These are phyloP conservation scores for Psylliodes chrysocephalus DNA, from an alignment of 2,888 invertebrate genomes.

Conservation along the genomic window DNA sequence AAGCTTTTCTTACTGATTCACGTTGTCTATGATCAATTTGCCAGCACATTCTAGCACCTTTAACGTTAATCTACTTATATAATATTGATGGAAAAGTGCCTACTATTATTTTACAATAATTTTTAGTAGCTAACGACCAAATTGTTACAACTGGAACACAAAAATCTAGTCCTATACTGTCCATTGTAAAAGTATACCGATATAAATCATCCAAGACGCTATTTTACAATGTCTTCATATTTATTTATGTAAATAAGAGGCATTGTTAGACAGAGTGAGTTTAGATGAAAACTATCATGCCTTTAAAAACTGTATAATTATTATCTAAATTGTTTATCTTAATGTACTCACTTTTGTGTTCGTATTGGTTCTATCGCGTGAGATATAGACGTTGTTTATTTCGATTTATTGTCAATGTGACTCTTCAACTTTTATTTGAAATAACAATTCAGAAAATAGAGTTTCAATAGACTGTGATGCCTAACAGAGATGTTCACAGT, in stretches of 20 bases:
- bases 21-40: too few species aligned
- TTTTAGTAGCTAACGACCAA: too few species aligned
- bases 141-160: too few species aligned
- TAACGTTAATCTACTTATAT: too few species aligned
- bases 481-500: not conserved
- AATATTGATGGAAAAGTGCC: too few species aligned
- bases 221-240: constrained; percentile 10
- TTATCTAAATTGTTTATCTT: constrained; percentile 31
- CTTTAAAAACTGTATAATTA: constrained; percentile 25
- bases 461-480: not conserved
- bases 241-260: constrained; percentile 26
- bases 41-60: too few species aligned
- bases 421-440: constrained; percentile 16
- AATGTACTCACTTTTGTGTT: constrained; percentile 25
- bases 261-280: constrained; percentile 20
- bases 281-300: constrained; percentile 17
- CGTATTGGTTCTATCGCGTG: constrained; percentile 8
- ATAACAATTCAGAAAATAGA: constrained; percentile 7
- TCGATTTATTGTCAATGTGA: constrained; percentile 15
- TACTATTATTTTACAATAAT: too few species aligned
- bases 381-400: constrained; percentile 20
- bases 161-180: not conserved
- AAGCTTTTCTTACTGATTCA: too few species aligned
- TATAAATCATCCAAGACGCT: constrained; percentile 1
- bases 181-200: not conserved